Evolutionary conservation across 2,113 vertebrate genomes (phyloP).

Genomic region (Microtus richardsoni): DNA sequence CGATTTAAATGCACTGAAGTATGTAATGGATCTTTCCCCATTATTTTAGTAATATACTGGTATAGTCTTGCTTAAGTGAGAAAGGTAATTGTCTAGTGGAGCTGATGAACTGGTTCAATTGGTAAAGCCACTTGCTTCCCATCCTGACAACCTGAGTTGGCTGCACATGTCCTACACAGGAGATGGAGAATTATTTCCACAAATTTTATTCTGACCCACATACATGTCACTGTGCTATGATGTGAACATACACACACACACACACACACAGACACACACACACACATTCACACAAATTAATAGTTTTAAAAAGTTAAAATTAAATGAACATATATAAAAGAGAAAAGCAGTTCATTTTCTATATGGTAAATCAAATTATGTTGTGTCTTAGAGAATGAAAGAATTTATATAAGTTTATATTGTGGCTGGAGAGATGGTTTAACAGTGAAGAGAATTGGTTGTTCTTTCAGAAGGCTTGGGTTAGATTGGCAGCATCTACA

Average conservation of each 20-base stretch:
- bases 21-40: neutral
- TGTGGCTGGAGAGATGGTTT: neutral
- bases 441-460: neutral
- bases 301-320: neutral
- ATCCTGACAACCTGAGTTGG: neutral
- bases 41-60: neutral
- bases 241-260: neutral
- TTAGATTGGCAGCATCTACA: neutral
- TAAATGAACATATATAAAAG: neutral
- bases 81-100: neutral
- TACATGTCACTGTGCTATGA: neutral
- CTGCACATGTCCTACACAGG: neutral
- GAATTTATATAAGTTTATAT: neutral
- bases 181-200: neutral
- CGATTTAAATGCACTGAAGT: constrained; percentile 12
- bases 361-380: neutral
- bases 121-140: neutral
- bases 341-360: neutral
- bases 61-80: neutral
- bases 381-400: neutral
- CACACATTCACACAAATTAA: neutral
- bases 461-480: neutral
- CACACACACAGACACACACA: neutral
- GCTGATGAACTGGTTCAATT: neutral
- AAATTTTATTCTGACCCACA: neutral